These are phyloP conservation scores for Linurgus olivaceus DNA, from an alignment of 2,797 vertebrate genomes.

Conservation along the genomic window DNA sequence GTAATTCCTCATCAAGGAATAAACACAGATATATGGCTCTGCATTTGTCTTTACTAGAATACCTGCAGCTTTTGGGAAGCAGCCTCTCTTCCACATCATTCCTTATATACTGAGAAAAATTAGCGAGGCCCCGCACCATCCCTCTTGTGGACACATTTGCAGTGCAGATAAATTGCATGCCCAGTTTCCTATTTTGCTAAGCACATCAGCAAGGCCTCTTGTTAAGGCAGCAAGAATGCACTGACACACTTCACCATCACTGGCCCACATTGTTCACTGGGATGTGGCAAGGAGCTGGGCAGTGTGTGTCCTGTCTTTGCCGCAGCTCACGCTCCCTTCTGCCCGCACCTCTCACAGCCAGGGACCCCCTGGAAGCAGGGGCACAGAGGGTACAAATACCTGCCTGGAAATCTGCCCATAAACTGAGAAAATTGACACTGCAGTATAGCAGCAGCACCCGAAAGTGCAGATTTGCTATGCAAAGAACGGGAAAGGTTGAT, in stretches of 20 bases:
- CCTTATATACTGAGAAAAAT: background rate
- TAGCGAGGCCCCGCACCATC: background rate
- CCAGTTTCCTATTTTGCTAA: background rate
- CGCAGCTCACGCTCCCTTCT: background rate
- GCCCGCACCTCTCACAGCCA: background rate
- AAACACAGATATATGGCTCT: background rate
- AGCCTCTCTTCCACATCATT: background rate
- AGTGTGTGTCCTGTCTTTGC: rapidly evolving
- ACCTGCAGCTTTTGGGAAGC: background rate
- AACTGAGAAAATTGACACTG: background rate
- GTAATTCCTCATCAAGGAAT: background rate
- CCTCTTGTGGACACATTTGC: background rate
- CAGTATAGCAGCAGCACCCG: background rate
- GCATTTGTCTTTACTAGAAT: background rate
- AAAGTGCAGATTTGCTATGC: background rate
- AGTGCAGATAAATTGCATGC: background rate
- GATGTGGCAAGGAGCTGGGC: rapidly evolving
- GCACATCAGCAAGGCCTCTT: background rate
- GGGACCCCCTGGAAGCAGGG: background rate
- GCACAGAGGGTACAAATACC: rapidly evolving
- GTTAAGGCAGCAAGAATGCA: background rate
- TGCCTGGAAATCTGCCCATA: background rate
- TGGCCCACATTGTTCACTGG: rapidly evolving
- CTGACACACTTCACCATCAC: background rate
- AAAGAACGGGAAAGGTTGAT: background rate